phyloP scores from a whole-genome alignment of 2,113 vertebrate species.

The Nesoenas mayeri region DNA sequence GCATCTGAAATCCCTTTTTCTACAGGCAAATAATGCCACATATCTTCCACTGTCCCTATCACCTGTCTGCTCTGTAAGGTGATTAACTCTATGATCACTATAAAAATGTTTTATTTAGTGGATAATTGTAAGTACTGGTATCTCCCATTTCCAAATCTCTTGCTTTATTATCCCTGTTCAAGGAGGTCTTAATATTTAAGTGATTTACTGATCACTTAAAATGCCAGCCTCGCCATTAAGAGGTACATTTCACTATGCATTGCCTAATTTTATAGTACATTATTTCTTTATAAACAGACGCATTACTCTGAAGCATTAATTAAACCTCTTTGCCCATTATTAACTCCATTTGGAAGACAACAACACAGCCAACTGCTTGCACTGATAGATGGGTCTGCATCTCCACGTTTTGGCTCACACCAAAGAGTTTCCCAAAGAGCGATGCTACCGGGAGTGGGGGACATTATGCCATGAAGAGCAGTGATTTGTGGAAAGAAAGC shows the following conservation, averaged over 20 bases:
- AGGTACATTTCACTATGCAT: constrained; percentile 69
- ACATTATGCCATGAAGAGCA: constrained; percentile 13
- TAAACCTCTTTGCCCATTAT: constrained; percentile 70
- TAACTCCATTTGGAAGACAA: constrained; percentile 68
- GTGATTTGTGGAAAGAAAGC: constrained; percentile 55
- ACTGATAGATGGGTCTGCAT: constrained; percentile 51
- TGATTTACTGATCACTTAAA: constrained; percentile 81
- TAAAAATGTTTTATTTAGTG: constrained; percentile 80
- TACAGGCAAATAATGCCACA: not conserved
- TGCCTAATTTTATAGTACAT: constrained; percentile 79
- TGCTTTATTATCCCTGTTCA: constrained; percentile 76
- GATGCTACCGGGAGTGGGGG: not conserved
- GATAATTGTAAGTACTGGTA: constrained; percentile 70
- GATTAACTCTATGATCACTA: constrained; percentile 73
- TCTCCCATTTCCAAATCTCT: constrained; percentile 73
- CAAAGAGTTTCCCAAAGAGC: constrained; percentile 31
- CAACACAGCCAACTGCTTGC: not conserved
- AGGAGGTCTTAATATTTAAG: constrained; percentile 80
- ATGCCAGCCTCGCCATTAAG: constrained; percentile 76
- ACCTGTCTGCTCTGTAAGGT: constrained; percentile 39
- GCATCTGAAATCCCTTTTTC: not conserved
- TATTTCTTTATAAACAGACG: constrained; percentile 83
- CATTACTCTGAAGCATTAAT: constrained; percentile 76
- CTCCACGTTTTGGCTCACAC: constrained; percentile 35
- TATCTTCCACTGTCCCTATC: constrained; percentile 29